A percentile compares a stretch with the other conserved stretches of the same genome.
Evolutionary conservation across 2,888 invertebrate species (phyloP).

Genomic region (Phasia obesa): DNA sequence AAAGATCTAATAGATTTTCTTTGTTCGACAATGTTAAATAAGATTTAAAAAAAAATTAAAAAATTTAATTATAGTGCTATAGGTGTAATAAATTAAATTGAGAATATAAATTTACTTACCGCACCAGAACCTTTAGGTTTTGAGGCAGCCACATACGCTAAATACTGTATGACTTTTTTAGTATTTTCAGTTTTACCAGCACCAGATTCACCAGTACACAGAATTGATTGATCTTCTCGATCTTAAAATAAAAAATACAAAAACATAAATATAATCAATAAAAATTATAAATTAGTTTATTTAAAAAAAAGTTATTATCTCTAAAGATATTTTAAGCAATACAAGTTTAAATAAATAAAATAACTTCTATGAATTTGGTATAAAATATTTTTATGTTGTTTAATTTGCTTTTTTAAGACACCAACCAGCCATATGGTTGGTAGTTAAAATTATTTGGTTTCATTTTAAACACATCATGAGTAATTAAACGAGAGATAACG

Average conservation of each 20-base stretch:
- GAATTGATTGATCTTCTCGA: constrained; percentile 99
- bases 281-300: constrained; percentile 62
- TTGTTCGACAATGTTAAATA: constrained; percentile 54
- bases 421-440: constrained; percentile 56
- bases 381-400: constrained; percentile 18
- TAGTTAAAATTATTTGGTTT: constrained; percentile 6
- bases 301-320: constrained; percentile 8
- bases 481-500: constrained; percentile 45
- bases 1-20: constrained; percentile 60
- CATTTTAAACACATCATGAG: constrained; percentile 34
- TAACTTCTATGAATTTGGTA: constrained; percentile 5
- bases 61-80: too few relatives aligned
- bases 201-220: constrained; percentile 99
- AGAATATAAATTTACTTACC: constrained; percentile 85
- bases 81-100: too few relatives aligned
- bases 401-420: constrained; percentile 10
- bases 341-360: constrained; percentile 7
- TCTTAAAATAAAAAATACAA: constrained; percentile 85
- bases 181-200: constrained; percentile 99
- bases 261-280: constrained; percentile 49
- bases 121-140: constrained; percentile 95
- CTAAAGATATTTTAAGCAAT: not conserved
- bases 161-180: constrained; percentile 99
- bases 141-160: constrained; percentile 99
- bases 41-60: constrained; percentile 46